Percentiles rank a stretch among this genome's conserved stretches.
Evolutionary conservation across 2,113 vertebrate species (phyloP).

Genomic region (Brachypodius melanocephalos): DNA sequence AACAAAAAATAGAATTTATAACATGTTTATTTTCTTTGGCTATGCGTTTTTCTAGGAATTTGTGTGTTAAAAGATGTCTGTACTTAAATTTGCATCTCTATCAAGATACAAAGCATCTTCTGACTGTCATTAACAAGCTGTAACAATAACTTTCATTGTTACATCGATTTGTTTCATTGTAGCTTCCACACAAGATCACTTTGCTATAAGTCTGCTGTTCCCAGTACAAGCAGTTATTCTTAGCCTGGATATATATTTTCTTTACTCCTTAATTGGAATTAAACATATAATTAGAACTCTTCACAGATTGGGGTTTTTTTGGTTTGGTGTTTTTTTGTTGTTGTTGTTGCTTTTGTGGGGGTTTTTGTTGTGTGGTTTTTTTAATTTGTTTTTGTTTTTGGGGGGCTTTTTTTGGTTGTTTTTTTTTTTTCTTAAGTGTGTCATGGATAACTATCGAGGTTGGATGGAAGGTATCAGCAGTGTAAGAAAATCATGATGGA

Average conservation of each 20-base stretch:
- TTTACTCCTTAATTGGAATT: not conserved
- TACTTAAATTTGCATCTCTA: not conserved
- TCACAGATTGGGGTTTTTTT: too few relatives aligned
- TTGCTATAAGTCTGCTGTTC: not conserved
- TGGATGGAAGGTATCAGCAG: not conserved
- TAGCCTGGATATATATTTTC: not conserved
- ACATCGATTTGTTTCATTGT: not conserved
- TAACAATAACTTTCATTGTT: not conserved
- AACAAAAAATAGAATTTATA: not conserved
- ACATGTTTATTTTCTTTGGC: not conserved
- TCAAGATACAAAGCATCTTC: not conserved
- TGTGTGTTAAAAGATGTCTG: not conserved
- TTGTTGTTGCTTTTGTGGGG: too few relatives aligned
- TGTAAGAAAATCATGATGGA: not conserved
- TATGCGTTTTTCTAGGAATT: not conserved
- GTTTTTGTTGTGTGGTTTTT: too few relatives aligned
- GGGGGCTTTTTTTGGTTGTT: too few relatives aligned
- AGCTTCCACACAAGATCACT: not conserved
- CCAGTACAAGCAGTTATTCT: not conserved
- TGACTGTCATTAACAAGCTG: not conserved
- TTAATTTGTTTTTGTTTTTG: too few relatives aligned
- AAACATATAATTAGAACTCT: not conserved
- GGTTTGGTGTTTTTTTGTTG: too few relatives aligned
- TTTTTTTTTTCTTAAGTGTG: not conserved
- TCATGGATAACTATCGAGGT: rapidly evolving